These are phyloP conservation scores for Mugil cephalus DNA, from an alignment of 2,113 vertebrate genomes.

Conservation along the genomic window DNA sequence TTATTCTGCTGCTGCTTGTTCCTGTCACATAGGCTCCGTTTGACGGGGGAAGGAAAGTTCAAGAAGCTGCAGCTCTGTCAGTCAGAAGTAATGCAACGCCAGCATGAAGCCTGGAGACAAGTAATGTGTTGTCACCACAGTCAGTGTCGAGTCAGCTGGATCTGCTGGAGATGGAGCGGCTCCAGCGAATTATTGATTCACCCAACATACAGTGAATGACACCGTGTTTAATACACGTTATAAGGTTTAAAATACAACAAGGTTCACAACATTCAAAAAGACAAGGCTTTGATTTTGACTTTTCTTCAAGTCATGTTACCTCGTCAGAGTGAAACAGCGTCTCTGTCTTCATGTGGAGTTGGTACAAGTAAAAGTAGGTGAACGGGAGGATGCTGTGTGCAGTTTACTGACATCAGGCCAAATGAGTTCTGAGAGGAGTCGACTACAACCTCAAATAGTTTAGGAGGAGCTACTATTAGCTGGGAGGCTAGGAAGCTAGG, in stretches of 20 bases:
- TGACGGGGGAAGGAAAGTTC: conserved; percentile 18
- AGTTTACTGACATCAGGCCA: no score
- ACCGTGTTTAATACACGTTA: not conserved
- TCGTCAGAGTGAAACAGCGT: no score
- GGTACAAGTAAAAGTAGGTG: no score
- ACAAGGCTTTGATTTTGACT: no score
- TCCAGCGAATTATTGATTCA: conserved; percentile 30
- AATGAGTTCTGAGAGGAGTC: no score
- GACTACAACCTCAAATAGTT: no score
- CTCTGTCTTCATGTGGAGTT: no score
- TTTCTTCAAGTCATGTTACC: not conserved
- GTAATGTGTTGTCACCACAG: conserved; percentile 25
- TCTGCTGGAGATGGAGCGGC: not conserved
- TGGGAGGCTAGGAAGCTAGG: no score
- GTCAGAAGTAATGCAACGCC: conserved; percentile 22
- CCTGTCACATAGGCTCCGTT: conserved; percentile 31
- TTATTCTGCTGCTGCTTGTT: conserved; percentile 28
- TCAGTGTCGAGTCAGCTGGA: conserved; percentile 22
- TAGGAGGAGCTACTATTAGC: no score
- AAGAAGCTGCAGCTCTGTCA: conserved; percentile 15
- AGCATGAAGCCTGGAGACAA: conserved; percentile 19
- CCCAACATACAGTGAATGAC: conserved; percentile 1
- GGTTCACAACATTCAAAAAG: no score
- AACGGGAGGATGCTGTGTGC: no score
- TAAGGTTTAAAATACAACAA: no score